These are phyloP conservation scores for Lasiurus borealis DNA, from an alignment of 2,113 vertebrate species.

Conservation along the genomic window DNA sequence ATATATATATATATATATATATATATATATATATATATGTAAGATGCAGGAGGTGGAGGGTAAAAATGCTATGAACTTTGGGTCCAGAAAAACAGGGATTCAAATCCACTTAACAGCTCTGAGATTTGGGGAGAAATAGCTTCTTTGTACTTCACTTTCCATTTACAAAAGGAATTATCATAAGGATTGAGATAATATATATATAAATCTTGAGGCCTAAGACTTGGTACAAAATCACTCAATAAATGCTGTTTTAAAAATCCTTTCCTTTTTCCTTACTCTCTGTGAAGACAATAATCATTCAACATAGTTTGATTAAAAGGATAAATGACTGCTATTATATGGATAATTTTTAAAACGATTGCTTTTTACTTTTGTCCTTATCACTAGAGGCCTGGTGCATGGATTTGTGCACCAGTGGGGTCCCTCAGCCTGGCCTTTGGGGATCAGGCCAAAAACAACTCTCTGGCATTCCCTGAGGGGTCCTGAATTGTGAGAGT, in stretches of 20 bases:
- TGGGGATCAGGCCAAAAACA: too few relatives aligned
- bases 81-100: background rate
- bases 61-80: background rate
- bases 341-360: background rate
- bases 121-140: background rate
- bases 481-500: too few relatives aligned
- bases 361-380: background rate
- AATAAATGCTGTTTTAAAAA: background rate
- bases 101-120: background rate
- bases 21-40: too few relatives aligned
- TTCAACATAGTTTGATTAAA: background rate
- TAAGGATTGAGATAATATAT: background rate
- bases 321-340: background rate
- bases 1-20: too few relatives aligned
- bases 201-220: background rate
- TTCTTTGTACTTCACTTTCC: background rate
- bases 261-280: background rate
- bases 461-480: too few relatives aligned
- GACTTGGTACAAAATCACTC: background rate
- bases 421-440: too few relatives aligned
- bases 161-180: background rate
- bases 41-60: rapidly evolving
- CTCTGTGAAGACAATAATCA: background rate
- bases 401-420: too few relatives aligned
- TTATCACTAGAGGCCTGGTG: background rate